phyloP scores from a whole-genome alignment of 2,888 invertebrate species.

The Leptogaster cylindrica region DNA sequence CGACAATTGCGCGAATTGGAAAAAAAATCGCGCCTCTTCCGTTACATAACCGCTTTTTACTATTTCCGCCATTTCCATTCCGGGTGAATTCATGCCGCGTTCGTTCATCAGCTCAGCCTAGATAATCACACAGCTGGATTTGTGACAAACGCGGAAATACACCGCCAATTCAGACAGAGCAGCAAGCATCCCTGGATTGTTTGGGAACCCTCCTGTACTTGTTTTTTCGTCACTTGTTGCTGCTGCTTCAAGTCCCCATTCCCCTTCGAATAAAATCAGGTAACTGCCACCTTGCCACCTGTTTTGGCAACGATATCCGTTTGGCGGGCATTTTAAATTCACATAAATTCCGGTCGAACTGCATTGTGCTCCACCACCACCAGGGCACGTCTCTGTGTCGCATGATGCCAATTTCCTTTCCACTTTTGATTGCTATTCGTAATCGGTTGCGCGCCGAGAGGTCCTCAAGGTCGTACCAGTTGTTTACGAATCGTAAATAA shows the following conservation, averaged over 20 bases:
- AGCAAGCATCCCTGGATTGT: neutral
- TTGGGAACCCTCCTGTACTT: neutral
- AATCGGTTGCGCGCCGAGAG: neutral
- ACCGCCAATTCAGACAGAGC: neutral
- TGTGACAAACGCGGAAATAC: constrained; percentile 29
- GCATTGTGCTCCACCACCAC: constrained; percentile 2
- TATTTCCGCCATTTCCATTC: constrained; percentile 27
- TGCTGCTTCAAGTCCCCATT: constrained; percentile 10
- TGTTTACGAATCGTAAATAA: constrained; percentile 7
- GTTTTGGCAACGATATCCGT: constrained; percentile 22
- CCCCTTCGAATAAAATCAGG: too few relatives aligned
- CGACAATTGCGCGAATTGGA: constrained; percentile 4
- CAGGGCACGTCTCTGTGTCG: neutral
- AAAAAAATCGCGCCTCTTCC: constrained; percentile 41
- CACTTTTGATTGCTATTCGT: constrained; percentile 19
- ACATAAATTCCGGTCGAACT: constrained; percentile 27
- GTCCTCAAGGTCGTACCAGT: constrained; percentile 7
- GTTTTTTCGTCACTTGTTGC: constrained; percentile 13
- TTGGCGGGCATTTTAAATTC: constrained; percentile 30
- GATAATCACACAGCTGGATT: constrained; percentile 25
- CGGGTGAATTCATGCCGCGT: constrained; percentile 1
- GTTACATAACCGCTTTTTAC: constrained; percentile 43
- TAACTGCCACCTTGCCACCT: too few relatives aligned
- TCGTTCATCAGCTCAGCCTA: constrained; percentile 8
- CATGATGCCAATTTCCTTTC: constrained; percentile 19